phyloP scores from a whole-genome alignment of 2,113 vertebrate genomes.

The Seriola rivoliana region DNA sequence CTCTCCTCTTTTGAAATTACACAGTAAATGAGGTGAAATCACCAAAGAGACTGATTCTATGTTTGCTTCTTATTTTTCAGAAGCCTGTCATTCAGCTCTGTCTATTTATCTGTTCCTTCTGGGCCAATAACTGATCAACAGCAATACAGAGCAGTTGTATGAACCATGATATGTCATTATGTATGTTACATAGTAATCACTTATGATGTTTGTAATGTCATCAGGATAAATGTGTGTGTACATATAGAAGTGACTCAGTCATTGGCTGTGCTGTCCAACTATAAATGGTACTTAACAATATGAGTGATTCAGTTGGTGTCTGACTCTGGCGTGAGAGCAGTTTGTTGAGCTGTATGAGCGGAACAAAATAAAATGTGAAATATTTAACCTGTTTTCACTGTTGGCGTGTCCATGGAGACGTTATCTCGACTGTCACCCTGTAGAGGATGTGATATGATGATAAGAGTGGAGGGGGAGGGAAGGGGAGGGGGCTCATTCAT shows the following conservation, averaged over 20 bases:
- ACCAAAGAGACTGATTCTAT: constrained; percentile 70
- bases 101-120: constrained; percentile 68
- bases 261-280: constrained; percentile 48
- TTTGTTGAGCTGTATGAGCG: constrained; percentile 70
- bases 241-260: constrained; percentile 58
- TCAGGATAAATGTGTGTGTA: constrained; percentile 64
- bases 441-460: not conserved
- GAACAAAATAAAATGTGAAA: constrained; percentile 84
- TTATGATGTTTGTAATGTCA: constrained; percentile 72
- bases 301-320: constrained; percentile 53
- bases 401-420: constrained; percentile 18
- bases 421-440: constrained; percentile 7
- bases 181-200: constrained; percentile 71
- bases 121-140: constrained; percentile 63
- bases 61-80: constrained; percentile 89
- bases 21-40: constrained; percentile 64
- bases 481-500: not conserved
- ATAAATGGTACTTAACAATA: constrained; percentile 63
- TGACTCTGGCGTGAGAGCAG: constrained; percentile 47
- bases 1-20: constrained; percentile 44
- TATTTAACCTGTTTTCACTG: constrained; percentile 53
- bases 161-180: constrained; percentile 61
- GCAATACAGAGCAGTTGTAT: constrained; percentile 60
- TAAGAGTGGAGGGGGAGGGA: not conserved
- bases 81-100: constrained; percentile 77